Percentiles rank a stretch among this genome's conserved stretches.
These are phyloP conservation scores for Sula dactylatra DNA, from an alignment of 2,113 vertebrate species.

Conservation along the genomic window DNA sequence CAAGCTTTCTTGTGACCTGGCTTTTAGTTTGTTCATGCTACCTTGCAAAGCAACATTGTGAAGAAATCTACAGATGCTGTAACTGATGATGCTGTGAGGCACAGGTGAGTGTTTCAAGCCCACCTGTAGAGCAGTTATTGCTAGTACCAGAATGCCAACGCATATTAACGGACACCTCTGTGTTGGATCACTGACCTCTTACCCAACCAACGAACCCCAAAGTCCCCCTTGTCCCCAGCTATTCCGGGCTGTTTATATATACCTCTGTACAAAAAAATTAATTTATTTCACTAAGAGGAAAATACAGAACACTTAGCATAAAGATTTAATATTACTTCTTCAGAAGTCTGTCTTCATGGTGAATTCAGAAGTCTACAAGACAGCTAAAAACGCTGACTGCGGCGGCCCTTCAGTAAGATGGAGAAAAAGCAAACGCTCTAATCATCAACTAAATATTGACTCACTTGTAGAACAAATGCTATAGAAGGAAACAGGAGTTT, in stretches of 20 bases:
- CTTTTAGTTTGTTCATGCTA: neutral
- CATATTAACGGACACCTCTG: fast-evolving
- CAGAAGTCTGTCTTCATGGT: neutral
- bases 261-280: neutral
- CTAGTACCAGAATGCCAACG: neutral
- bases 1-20: neutral
- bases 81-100: neutral
- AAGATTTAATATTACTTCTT: neutral
- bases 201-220: neutral
- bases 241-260: neutral
- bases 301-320: neutral
- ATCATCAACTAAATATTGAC: neutral
- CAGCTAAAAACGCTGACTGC: neutral
- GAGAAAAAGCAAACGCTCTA: neutral
- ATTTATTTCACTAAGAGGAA: neutral
- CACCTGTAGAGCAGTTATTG: neutral
- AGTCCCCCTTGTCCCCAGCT: fast-evolving
- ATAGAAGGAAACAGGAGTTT: neutral
- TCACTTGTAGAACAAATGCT: neutral
- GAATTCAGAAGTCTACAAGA: neutral
- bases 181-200: neutral
- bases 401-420: neutral
- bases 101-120: neutral
- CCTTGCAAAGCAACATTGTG: neutral
- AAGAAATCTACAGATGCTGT: neutral